Evolutionary conservation across 2,797 vertebrate genomes (phyloP).

Genomic region (Myotis myotis): DNA sequence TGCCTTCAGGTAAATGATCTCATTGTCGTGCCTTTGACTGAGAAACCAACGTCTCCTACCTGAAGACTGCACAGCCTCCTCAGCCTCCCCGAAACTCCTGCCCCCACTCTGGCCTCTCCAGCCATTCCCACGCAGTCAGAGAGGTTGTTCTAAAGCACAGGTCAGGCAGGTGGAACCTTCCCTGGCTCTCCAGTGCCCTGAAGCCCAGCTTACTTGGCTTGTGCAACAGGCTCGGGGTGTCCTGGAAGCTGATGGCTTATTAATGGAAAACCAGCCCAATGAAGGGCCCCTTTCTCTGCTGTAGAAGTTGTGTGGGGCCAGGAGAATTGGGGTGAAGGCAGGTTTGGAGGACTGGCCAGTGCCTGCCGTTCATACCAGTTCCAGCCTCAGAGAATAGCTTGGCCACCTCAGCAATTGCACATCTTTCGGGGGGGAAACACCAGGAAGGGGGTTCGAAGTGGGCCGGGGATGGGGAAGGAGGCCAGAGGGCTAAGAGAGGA

Average conservation of each 20-base stretch:
- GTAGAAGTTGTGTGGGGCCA: neutral
- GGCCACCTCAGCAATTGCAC: neutral
- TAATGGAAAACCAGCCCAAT: neutral
- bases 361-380: neutral
- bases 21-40: neutral
- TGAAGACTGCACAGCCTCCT: neutral
- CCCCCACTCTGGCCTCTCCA: neutral
- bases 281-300: neutral
- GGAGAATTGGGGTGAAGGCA: neutral
- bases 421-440: neutral
- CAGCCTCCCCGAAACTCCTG: neutral
- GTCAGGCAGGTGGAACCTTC: neutral
- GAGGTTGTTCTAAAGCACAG: neutral
- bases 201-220: neutral
- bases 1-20: neutral
- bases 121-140: neutral
- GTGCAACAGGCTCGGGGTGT: neutral
- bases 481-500: neutral
- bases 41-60: neutral
- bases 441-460: rapidly evolving
- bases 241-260: neutral
- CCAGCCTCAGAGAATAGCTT: neutral
- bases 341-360: neutral
- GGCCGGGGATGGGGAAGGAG: rapidly evolving
- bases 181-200: neutral